phyloP scores from a whole-genome alignment of 2,888 invertebrate species.

The Orthonychiurus folsomi region DNA sequence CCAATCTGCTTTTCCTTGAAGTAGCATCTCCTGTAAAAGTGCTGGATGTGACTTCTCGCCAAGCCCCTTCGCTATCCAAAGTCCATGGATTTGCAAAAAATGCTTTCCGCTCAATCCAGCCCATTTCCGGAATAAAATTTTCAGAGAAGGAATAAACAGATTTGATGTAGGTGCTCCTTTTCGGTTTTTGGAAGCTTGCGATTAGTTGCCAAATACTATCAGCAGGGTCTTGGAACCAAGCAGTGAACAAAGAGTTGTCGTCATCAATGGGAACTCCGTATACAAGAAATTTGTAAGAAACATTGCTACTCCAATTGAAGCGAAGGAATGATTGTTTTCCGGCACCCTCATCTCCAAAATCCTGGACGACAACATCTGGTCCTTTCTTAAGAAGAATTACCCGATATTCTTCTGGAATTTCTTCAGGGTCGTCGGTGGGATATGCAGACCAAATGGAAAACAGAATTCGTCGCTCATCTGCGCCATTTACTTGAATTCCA shows the following conservation, averaged over 20 bases:
- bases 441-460: slow-evolving; percentile 37
- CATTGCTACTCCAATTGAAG: slow-evolving; percentile 27
- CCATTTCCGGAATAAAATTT: slow-evolving; percentile 34
- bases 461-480: slow-evolving; percentile 26
- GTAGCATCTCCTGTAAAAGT: slow-evolving; percentile 33
- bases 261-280: slow-evolving; percentile 16
- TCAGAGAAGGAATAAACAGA: slow-evolving; percentile 32
- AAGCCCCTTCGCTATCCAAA: slow-evolving; percentile 16
- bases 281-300: slow-evolving; percentile 26
- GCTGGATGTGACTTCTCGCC: slow-evolving; percentile 24
- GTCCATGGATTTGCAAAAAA: slow-evolving; percentile 30
- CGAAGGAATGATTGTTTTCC: slow-evolving; percentile 31
- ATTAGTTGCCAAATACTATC: slow-evolving; percentile 27
- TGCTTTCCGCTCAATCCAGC: slow-evolving; percentile 26
- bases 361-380: slow-evolving; percentile 24
- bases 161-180: slow-evolving; percentile 21
- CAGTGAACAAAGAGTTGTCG: slow-evolving; percentile 23
- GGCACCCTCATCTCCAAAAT: slow-evolving; percentile 35
- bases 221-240: slow-evolving; percentile 27
- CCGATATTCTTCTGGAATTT: slow-evolving; percentile 33
- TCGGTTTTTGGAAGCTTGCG: slow-evolving; percentile 33
- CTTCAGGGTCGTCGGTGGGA: slow-evolving; percentile 26
- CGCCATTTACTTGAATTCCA: slow-evolving; percentile 32
- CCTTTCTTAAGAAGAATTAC: slow-evolving; percentile 24
- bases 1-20: slow-evolving; percentile 22